Evolutionary conservation across 2,113 vertebrate genomes (phyloP), one percentile per base, ranked within the genome.

Genomic region (Cyprinodon tularosa): DNA sequence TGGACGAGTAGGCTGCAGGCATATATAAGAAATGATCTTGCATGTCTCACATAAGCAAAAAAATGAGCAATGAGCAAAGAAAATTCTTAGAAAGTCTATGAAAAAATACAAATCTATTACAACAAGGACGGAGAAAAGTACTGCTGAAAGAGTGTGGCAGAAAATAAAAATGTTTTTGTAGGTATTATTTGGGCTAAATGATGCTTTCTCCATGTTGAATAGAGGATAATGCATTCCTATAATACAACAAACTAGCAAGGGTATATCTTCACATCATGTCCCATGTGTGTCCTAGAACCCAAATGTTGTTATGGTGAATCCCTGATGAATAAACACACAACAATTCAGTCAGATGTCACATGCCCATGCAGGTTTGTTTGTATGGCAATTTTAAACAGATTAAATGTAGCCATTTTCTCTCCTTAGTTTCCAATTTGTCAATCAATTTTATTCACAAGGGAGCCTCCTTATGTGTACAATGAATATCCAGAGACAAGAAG

Each of bases 291-390:
- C 65, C 45, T 11, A 78, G 75, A 68, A 53, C 40, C 50, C 57
- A 71, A 62, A 84, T 75, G 72, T 78, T 78, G 81, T 72, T 68
- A 17, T 62, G 22, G 62, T 86, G 76, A 82, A 71, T 84, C 71
- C 81, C 66, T n/a, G 71, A 39, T 71, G 81, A 80, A 75, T 72
- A 63, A 80, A 64, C 38, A 0, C 63, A 47, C 71, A 38, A 1
- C 59, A 44, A 76, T 73, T 14, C 65, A 44, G 48, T 89, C 84
- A 80, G 73, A 83, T 71, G 82, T 81, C 85, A 77, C 80, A 76
- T 60, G 83, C 80, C 79, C 60, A 44, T n/a, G 78, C 61, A 62
- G 84, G 86, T 89, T 87, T 88, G 87, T 89, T 86, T 83, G 82
- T 22, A 60, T 59, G 3, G 59, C 6, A 63, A 67, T 61, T 36